phyloP scores from a whole-genome alignment of 2,888 invertebrate genomes.

The Apamea monoglypha region DNA sequence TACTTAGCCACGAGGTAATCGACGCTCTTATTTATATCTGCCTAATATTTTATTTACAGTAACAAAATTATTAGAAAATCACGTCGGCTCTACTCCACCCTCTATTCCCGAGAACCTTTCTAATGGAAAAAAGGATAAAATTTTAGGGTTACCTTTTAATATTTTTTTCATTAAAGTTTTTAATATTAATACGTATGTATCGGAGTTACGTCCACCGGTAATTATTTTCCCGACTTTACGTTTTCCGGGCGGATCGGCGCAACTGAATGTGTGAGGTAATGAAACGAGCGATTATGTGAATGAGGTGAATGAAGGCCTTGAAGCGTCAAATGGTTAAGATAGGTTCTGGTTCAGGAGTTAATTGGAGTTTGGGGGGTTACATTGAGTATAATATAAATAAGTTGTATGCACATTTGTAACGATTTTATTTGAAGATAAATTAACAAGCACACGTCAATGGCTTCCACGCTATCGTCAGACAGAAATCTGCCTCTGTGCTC shows the following conservation, averaged over 20 bases:
- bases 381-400: not conserved
- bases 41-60: not conserved
- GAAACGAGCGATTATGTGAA: slow-evolving; percentile 56
- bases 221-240: slow-evolving; percentile 86
- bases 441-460: too few species aligned
- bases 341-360: slow-evolving; percentile 7
- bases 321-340: slow-evolving; percentile 22
- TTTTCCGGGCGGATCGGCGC: slow-evolving; percentile 77
- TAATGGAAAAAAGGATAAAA: slow-evolving; percentile 90
- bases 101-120: slow-evolving; percentile 77
- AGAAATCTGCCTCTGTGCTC: too few species aligned
- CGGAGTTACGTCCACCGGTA: slow-evolving; percentile 79
- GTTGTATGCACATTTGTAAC: not conserved
- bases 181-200: slow-evolving; percentile 88
- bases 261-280: slow-evolving; percentile 54
- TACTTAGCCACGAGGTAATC: too few species aligned
- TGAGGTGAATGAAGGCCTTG: slow-evolving; percentile 8
- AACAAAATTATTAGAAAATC: not conserved
- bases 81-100: slow-evolving; percentile 68
- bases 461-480: too few species aligned
- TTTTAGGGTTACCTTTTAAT: slow-evolving; percentile 86
- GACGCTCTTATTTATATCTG: too few species aligned
- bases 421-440: not conserved
- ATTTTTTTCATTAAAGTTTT: slow-evolving; percentile 91
- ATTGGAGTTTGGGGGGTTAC: not conserved